Percentiles rank a stretch among this genome's conserved stretches.
phyloP scores from a whole-genome alignment of 35 echinoderm and acorn worm genomes.

The Apostichopus parvimensis region DNA sequence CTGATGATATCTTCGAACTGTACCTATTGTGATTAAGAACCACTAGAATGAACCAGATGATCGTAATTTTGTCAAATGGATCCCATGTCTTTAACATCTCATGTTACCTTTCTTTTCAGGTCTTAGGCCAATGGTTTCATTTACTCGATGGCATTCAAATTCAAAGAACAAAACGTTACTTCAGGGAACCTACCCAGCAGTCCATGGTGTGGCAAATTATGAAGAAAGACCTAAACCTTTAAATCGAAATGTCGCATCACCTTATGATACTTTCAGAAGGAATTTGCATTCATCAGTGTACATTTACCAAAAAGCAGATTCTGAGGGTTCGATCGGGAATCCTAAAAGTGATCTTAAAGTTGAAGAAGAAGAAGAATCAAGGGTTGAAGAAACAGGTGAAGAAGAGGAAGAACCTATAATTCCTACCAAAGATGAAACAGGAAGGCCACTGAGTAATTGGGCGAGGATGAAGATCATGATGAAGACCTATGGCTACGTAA shows the following conservation, averaged over 20 bases:
- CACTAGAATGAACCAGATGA: no score
- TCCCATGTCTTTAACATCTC: neutral
- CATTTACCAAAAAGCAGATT: neutral
- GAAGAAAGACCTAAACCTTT: neutral
- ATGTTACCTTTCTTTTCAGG: neutral
- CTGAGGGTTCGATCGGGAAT: neutral
- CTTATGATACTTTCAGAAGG: neutral
- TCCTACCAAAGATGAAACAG: conserved; percentile 77
- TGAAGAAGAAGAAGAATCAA: neutral
- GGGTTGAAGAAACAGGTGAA: neutral
- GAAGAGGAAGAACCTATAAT: conserved; percentile 80
- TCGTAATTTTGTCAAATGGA: no score
- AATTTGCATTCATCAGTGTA: neutral
- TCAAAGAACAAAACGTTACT: neutral
- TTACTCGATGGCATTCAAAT: neutral
- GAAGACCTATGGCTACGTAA: conserved; percentile 89
- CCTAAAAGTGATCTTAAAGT: neutral
- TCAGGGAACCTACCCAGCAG: neutral
- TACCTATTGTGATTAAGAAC: no score
- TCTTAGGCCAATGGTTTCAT: neutral
- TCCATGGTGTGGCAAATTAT: neutral
- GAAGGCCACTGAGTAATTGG: conserved; percentile 90
- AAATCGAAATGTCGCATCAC: neutral
- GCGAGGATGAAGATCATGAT: conserved; percentile 92
- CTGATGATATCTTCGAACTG: no score